Conservation (phyloP, 2,888 invertebrate genomes). For the Erannis defoliaria region DNA sequence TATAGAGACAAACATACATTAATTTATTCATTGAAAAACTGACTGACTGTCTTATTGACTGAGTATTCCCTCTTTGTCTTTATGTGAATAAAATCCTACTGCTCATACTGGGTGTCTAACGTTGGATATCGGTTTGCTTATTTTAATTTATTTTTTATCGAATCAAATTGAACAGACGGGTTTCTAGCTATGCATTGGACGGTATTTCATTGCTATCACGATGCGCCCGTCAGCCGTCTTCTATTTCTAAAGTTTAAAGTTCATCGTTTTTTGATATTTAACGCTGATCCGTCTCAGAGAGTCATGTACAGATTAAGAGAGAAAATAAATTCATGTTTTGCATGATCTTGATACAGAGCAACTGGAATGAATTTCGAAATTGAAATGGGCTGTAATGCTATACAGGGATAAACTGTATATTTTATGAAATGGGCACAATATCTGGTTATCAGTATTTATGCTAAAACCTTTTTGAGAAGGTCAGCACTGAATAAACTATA, state of each 20-base stretch:
- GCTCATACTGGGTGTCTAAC: constrained; percentile 8
- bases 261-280: constrained; percentile 74
- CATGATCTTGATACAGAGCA: constrained; percentile 47
- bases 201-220: constrained; percentile 70
- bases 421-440: constrained; percentile 33
- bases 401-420: constrained; percentile 34
- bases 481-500: constrained; percentile 18
- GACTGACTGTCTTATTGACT: not conserved
- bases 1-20: not conserved
- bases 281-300: constrained; percentile 57
- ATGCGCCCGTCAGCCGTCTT: constrained; percentile 63
- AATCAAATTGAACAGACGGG: constrained; percentile 78
- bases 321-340: constrained; percentile 46
- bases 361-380: constrained; percentile 41
- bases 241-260: constrained; percentile 77
- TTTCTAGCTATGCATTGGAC: constrained; percentile 70
- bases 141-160: constrained; percentile 86
- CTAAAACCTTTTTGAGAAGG: constrained; percentile 28
- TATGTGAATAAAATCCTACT: not conserved
- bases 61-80: not conserved
- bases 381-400: constrained; percentile 35
- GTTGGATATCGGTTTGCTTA: constrained; percentile 60
- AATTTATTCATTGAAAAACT: not conserved
- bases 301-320: constrained; percentile 45
- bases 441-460: constrained; percentile 27